phyloP scores from a whole-genome alignment of 2,113 vertebrate genomes.

The Cavia aperea region DNA sequence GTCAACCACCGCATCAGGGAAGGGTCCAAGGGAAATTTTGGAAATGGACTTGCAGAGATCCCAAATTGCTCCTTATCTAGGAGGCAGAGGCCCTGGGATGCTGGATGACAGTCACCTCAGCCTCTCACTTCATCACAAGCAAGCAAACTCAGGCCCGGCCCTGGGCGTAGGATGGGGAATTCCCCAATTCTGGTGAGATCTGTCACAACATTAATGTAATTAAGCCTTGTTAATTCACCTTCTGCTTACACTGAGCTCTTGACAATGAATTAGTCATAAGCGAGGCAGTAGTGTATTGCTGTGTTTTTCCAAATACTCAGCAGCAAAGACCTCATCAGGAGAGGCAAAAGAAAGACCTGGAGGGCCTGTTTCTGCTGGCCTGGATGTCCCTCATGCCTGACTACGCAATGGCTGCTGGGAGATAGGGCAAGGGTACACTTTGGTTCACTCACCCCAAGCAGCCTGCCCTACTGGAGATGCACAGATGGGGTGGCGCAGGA shows the following conservation, averaged over 20 bases:
- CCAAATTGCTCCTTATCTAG: background rate
- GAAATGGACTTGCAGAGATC: background rate
- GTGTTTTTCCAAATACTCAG: constrained; percentile 32
- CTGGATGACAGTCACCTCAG: background rate
- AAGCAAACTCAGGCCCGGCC: background rate
- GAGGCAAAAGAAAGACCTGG: constrained; percentile 16
- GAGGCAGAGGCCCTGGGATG: background rate
- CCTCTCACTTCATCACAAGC: constrained; percentile 28
- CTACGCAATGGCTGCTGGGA: background rate
- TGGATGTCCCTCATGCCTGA: background rate
- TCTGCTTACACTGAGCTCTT: constrained; percentile 49
- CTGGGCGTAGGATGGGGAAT: constrained; percentile 35
- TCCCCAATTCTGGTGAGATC: constrained; percentile 43
- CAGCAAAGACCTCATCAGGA: background rate
- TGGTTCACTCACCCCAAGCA: background rate
- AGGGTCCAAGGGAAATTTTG: background rate
- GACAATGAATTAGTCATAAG: constrained; percentile 65
- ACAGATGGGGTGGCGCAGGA: background rate
- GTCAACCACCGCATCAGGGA: background rate
- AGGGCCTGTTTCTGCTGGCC: background rate
- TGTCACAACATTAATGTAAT: constrained; percentile 71
- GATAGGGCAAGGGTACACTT: background rate
- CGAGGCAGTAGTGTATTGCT: constrained; percentile 44
- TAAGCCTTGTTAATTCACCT: constrained; percentile 67
- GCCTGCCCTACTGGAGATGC: background rate